These are phyloP conservation scores for Apus apus DNA, from an alignment of 2,113 vertebrate genomes.

Conservation along the genomic window DNA sequence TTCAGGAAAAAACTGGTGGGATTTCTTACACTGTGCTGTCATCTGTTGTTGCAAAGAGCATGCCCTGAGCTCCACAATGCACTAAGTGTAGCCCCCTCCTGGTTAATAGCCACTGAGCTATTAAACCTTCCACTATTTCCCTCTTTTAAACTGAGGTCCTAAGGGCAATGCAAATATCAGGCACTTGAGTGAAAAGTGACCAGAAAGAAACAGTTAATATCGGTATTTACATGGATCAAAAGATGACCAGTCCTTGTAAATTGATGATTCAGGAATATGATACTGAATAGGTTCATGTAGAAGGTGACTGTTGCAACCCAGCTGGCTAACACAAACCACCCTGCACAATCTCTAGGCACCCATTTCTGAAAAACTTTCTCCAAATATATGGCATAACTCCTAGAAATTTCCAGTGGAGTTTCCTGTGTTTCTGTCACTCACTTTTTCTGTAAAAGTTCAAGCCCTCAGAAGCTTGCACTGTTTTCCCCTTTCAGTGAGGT, in stretches of 20 bases:
- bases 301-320: not conserved
- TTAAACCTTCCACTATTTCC: not conserved
- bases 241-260: not conserved
- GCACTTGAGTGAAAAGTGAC: not conserved
- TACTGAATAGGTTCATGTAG: not conserved
- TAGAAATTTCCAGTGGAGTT: not conserved
- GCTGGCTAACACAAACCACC: not conserved
- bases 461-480: not conserved
- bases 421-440: not conserved
- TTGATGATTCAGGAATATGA: not conserved
- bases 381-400: not conserved
- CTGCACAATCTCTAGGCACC: not conserved
- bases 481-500: not conserved
- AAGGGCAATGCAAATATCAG: not conserved
- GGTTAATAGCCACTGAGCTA: not conserved
- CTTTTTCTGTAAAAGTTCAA: not conserved
- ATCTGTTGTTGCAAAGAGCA: not conserved
- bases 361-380: not conserved
- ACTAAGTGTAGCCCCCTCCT: not conserved
- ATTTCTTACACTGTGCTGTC: not conserved
- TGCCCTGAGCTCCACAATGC: not conserved
- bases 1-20: not conserved
- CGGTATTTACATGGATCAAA: not conserved
- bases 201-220: not conserved
- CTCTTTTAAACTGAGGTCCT: not conserved